Conservation (phyloP, 2,113 vertebrate species). For the Salvator merianae region DNA sequence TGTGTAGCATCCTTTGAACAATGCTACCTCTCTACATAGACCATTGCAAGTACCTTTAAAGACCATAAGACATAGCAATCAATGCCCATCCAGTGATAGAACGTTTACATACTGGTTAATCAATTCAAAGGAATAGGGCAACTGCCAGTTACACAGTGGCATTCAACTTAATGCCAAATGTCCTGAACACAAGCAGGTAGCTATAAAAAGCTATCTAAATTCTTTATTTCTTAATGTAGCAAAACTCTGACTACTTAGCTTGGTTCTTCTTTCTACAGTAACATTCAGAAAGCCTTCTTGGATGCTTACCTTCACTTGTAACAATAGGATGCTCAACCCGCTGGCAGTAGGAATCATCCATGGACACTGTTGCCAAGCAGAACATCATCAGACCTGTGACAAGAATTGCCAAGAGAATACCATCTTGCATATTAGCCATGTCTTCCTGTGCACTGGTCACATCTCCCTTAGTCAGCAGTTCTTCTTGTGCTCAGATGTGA, state of each 20-base stretch:
- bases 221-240: not conserved
- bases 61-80: not conserved
- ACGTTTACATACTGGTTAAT: not conserved
- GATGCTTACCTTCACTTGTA: constrained; percentile 85
- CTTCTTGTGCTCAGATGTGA: constrained; percentile 77
- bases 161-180: not conserved
- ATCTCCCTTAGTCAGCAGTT: constrained; percentile 77
- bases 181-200: not conserved
- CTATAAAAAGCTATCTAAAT: not conserved
- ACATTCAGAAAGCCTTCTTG: not conserved
- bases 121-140: not conserved
- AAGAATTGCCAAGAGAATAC: constrained; percentile 75
- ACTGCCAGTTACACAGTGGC: not conserved
- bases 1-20: not conserved
- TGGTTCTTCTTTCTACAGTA: not conserved
- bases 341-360: constrained; percentile 80
- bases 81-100: not conserved
- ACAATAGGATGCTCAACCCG: constrained; percentile 86
- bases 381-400: constrained; percentile 83
- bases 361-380: constrained; percentile 69
- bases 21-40: not conserved
- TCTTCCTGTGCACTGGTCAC: constrained; percentile 68
- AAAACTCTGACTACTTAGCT: not conserved
- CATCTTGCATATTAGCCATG: constrained; percentile 77
- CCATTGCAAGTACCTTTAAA: too few species aligned